Evolutionary conservation across 2,888 invertebrate genomes (phyloP).

Genomic region (Oxytorus armatus): DNA sequence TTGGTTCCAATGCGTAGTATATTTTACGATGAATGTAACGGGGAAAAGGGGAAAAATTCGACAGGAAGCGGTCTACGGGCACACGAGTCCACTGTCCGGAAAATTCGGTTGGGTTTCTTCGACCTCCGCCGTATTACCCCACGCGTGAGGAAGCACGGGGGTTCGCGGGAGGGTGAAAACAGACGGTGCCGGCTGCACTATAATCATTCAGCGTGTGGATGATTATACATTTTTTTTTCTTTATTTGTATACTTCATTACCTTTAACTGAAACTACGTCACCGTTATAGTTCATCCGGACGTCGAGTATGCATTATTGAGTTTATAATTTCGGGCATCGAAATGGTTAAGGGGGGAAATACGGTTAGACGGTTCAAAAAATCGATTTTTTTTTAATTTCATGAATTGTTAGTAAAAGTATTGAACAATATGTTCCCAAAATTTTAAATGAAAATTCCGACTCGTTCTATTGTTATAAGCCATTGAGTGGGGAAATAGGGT

Average conservation of each 20-base stretch:
- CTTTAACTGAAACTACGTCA: slow-evolving; percentile 3
- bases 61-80: slow-evolving; percentile 50
- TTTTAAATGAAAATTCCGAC: too few species aligned
- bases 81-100: slow-evolving; percentile 40
- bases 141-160: slow-evolving; percentile 29
- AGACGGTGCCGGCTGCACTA: slow-evolving; percentile 46
- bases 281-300: slow-evolving; percentile 21
- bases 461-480: too few species aligned
- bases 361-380: too few species aligned
- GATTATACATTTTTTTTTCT: slow-evolving; percentile 1
- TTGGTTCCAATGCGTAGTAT: neutral
- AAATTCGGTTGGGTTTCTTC: slow-evolving; percentile 48
- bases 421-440: too few species aligned
- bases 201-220: slow-evolving; percentile 39
- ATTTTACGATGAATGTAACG: neutral
- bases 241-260: neutral
- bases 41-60: slow-evolving; percentile 36
- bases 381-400: too few species aligned
- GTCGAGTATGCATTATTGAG: slow-evolving; percentile 3
- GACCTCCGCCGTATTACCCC: slow-evolving; percentile 8
- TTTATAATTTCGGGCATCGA: slow-evolving; percentile 12
- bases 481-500: too few species aligned
- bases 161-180: slow-evolving; percentile 49
- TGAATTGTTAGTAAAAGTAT: too few species aligned
- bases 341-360: neutral